A percentile compares a stretch with the other conserved stretches of the same genome.
Evolutionary conservation across 2,888 invertebrate species (phyloP).

Genomic region (Dryococelus australis): DNA sequence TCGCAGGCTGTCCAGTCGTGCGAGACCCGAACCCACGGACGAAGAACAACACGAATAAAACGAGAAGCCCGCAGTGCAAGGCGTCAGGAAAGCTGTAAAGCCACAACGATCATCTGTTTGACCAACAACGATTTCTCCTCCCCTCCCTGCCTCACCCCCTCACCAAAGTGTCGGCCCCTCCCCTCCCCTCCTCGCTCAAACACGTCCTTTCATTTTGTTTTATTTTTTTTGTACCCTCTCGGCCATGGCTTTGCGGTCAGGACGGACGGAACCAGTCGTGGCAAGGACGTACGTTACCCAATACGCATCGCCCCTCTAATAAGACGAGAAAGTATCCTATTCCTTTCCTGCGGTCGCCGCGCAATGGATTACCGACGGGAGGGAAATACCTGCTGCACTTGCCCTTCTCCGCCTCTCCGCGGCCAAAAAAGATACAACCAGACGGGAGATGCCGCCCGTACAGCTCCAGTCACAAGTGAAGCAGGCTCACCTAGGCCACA

Average conservation of each 20-base stretch:
- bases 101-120: constrained; percentile 9
- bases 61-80: neutral
- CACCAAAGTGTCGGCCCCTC: neutral
- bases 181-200: neutral
- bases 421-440: too few relatives aligned
- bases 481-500: too few relatives aligned
- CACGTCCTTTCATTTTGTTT: too few relatives aligned
- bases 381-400: neutral
- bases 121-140: neutral
- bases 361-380: neutral
- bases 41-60: neutral
- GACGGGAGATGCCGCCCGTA: too few relatives aligned
- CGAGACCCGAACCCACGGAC: neutral
- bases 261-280: neutral
- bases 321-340: constrained; percentile 3
- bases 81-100: neutral
- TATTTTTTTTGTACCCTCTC: too few relatives aligned
- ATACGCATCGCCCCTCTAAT: neutral
- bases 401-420: neutral
- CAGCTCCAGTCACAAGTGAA: too few relatives aligned
- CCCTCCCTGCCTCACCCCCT: neutral
- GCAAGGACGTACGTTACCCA: neutral
- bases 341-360: constrained; percentile 7
- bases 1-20: neutral
- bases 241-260: neutral